phyloP scores from a whole-genome alignment of 64 coral and sea anemone species.

The Stylophora pistillata region DNA sequence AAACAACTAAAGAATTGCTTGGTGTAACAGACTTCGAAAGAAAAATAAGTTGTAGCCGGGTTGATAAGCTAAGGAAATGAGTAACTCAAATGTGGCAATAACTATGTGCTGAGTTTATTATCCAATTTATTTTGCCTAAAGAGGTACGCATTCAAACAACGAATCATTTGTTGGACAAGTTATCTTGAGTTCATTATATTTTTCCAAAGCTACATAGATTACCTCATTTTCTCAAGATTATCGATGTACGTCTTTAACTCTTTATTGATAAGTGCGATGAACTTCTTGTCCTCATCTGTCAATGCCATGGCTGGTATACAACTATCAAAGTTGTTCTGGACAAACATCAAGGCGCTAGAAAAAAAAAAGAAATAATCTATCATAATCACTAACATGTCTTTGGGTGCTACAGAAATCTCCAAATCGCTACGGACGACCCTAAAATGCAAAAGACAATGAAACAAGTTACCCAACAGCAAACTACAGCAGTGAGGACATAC shows the following conservation, averaged over 20 bases:
- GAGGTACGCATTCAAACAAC: too few relatives aligned
- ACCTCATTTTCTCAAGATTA: slow-evolving; percentile 88
- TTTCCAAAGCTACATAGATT: not conserved
- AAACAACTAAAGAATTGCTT: too few relatives aligned
- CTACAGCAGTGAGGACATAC: slow-evolving; percentile 1
- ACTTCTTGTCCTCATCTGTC: slow-evolving; percentile 79
- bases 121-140: too few relatives aligned
- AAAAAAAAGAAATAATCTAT: not conserved
- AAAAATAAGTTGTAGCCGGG: not conserved
- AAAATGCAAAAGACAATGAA: too few relatives aligned
- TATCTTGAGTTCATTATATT: too few relatives aligned
- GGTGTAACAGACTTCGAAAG: too few relatives aligned
- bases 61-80: not conserved
- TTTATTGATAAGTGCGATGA: slow-evolving; percentile 86
- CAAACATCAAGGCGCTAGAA: slow-evolving; percentile 85
- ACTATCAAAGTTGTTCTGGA: slow-evolving; percentile 82
- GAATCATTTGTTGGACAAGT: too few relatives aligned
- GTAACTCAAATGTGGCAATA: not conserved
- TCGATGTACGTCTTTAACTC: slow-evolving; percentile 88
- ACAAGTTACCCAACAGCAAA: too few relatives aligned
- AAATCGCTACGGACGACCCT: too few relatives aligned
- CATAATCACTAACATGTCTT: too few relatives aligned
- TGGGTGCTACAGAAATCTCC: too few relatives aligned
- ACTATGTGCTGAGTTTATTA: too few relatives aligned
- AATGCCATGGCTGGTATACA: slow-evolving; percentile 64